Conservation (phyloP, 2,797 vertebrate species). For the Helicolenus hilgendorfi region DNA sequence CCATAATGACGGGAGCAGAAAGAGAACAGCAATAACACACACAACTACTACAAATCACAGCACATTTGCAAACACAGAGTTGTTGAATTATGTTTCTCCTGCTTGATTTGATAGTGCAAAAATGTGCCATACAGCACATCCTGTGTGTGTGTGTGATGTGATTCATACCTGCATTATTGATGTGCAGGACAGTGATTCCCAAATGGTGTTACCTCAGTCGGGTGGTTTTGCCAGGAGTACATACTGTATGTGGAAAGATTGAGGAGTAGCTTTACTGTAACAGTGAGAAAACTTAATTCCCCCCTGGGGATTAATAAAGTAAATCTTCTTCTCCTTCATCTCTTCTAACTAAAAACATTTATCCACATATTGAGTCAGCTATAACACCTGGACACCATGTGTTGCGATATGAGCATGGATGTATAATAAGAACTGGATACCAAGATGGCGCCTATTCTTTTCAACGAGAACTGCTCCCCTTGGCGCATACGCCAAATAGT, state of each 20-base stretch:
- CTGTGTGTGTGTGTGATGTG: background rate
- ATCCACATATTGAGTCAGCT: background rate
- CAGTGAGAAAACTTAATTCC: too few relatives aligned
- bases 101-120: background rate
- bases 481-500: too few relatives aligned
- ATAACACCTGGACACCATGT: background rate
- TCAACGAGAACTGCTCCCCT: too few relatives aligned
- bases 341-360: background rate
- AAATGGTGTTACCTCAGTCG: background rate
- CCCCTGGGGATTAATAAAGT: background rate
- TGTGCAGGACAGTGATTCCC: background rate
- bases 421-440: too few relatives aligned
- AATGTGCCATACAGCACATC: background rate
- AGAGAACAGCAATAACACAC: background rate
- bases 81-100: background rate
- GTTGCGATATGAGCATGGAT: background rate
- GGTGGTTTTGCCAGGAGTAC: background rate
- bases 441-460: too few relatives aligned
- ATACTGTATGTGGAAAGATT: background rate
- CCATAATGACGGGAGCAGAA: background rate
- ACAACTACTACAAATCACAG: background rate
- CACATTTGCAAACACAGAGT: background rate
- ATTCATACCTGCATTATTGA: background rate
- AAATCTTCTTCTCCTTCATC: background rate
- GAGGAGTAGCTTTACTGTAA: background rate